Evolutionary conservation across 2,888 invertebrate species (phyloP).

Genomic region (Athalia circularis): DNA sequence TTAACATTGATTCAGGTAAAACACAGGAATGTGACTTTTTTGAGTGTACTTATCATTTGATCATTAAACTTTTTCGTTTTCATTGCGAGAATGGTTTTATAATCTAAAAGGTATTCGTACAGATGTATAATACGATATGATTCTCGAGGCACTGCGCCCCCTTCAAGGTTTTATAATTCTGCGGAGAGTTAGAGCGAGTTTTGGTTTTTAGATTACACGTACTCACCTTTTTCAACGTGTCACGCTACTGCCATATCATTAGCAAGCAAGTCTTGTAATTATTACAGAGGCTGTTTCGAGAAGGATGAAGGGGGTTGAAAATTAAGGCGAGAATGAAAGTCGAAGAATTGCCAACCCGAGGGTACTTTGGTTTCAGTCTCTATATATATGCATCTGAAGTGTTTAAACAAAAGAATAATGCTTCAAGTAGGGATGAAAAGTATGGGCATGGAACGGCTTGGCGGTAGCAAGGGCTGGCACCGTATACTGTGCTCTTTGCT

Average conservation of each 20-base stretch:
- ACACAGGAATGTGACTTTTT: too few relatives aligned
- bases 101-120: too few relatives aligned
- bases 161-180: too few relatives aligned
- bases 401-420: constrained; percentile 44
- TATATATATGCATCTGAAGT: constrained; percentile 4
- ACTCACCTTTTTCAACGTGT: neutral
- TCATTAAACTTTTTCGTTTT: too few relatives aligned
- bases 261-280: constrained; percentile 13
- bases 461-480: neutral
- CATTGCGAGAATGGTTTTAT: too few relatives aligned
- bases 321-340: constrained; percentile 19
- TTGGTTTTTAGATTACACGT: neutral
- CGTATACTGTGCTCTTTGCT: neutral
- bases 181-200: neutral
- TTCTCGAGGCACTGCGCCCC: too few relatives aligned
- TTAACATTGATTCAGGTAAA: too few relatives aligned
- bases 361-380: constrained; percentile 32
- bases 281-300: neutral
- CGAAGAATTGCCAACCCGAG: constrained; percentile 36
- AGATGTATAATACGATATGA: too few relatives aligned
- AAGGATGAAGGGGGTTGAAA: neutral
- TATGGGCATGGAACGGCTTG: constrained; percentile 2
- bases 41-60: too few relatives aligned
- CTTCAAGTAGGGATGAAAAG: constrained; percentile 25
- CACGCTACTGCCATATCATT: neutral